Percentiles rank a stretch among this genome's conserved stretches.
Conservation (phyloP, 2,113 vertebrate species). For the Geothlypis trichas region DNA sequence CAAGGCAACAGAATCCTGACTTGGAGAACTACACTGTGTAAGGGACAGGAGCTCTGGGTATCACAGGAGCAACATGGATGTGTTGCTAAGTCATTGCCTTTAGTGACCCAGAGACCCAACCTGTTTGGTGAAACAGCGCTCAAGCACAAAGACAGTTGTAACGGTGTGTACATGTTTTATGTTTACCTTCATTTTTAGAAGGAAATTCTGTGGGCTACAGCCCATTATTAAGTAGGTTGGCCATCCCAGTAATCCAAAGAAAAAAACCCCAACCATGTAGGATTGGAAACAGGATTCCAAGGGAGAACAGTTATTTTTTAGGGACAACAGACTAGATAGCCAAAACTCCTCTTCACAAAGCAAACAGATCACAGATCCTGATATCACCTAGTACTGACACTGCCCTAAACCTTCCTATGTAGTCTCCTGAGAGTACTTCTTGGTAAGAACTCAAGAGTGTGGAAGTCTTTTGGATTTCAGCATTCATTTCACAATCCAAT, state of each 20-base stretch:
- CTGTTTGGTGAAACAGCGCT: neutral
- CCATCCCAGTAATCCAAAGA: neutral
- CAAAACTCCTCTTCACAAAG: neutral
- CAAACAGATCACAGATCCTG: neutral
- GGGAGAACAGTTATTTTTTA: neutral
- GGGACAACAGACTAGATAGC: neutral
- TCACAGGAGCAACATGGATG: neutral
- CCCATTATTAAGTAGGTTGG: neutral
- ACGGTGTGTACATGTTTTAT: neutral
- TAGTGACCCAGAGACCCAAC: neutral
- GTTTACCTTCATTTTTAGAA: neutral
- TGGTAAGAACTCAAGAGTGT: neutral
- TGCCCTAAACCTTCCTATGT: neutral
- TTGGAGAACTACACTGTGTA: neutral
- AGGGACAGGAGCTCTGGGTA: neutral
- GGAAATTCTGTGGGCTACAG: neutral
- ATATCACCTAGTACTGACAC: neutral
- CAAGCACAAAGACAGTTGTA: neutral
- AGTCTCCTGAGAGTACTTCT: neutral
- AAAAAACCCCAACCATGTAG: fast-evolving
- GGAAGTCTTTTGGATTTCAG: neutral
- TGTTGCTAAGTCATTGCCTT: neutral
- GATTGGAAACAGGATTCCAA: neutral
- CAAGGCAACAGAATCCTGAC: neutral
- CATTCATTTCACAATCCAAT: neutral